Base-by-base conservation (phyloP, 2,797 vertebrate genomes). In the Lithobates pipiens region DNA sequence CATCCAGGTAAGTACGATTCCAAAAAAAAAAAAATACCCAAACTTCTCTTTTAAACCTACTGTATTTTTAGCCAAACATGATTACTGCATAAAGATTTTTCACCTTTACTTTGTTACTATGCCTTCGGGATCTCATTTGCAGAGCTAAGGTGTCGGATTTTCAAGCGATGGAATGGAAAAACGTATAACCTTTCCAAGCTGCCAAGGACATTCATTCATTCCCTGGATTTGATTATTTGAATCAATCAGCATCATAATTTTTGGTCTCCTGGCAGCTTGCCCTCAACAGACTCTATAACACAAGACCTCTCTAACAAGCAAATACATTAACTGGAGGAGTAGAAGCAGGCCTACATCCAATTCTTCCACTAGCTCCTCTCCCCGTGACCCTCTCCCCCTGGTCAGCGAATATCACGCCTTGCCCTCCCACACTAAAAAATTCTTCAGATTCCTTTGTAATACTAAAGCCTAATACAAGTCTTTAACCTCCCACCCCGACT, bases 391-490 rank as follows among this genome's bases (percentile, higher is more conserved):
- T 25, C 84, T 80, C 71, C 61, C 70, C 61, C 29, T 54, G 75
- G 75, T 71, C 75, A 86, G 69, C 74, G 57, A 82, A 83, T 83
- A 77, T 57, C 85, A 68, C 15, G 29, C 54, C 85, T 61, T 46
- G 50, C 68, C 68, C 85, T 78, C 85, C 80, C 79, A 86, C 85
- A 86, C 76, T 39, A 72, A 25, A 25, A 68, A 50, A 86, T 86
- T 83, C 85, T 57, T 69, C 8, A 67, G 29, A 86, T 86, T 82
- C 85, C 80, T 78, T 72, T 73, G 21, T 61, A 72, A 86, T 74
- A 42, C 68, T 83, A 61, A 74, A 77, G 85, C 29, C 76, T 83
- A 76, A 75, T 68, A 78, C 75, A 78, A 82, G 81, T 77, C 80
- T 80, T 36, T 74, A 76, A 77, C 80, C 85, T 76, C 74, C 74